Evolutionary conservation across 2,888 invertebrate species (phyloP).

Genomic region (Xylota sylvarum): DNA sequence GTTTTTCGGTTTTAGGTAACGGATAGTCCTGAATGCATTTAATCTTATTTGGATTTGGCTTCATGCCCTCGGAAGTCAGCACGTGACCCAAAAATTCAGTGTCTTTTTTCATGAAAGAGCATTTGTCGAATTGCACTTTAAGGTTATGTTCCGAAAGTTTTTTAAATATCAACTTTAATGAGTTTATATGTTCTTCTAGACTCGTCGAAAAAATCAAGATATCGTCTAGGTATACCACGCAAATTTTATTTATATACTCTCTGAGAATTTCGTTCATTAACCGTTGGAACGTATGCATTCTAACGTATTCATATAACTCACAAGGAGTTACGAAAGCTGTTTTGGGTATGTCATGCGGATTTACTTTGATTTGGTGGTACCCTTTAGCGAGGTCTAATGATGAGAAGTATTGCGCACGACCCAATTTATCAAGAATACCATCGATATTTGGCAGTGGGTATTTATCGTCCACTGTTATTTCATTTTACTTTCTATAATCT

Average conservation of each 20-base stretch:
- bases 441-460: constrained; percentile 23
- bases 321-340: constrained; percentile 4
- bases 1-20: background rate
- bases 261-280: constrained; percentile 57
- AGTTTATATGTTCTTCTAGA: constrained; percentile 56
- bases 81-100: too few relatives aligned
- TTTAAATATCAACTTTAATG: constrained; percentile 58
- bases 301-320: constrained; percentile 1
- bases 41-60: background rate
- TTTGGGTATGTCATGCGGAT: background rate
- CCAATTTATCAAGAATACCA: constrained; percentile 7
- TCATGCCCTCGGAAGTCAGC: background rate
- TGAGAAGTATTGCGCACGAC: constrained; percentile 2
- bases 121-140: constrained; percentile 69
- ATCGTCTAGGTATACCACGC: too few relatives aligned
- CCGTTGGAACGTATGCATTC: background rate
- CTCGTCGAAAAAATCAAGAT: constrained; percentile 59
- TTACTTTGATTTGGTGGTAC: constrained; percentile 17
- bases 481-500: constrained; percentile 18
- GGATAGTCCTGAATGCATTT: background rate
- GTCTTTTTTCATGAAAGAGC: constrained; percentile 12
- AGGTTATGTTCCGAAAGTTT: constrained; percentile 56
- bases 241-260: constrained; percentile 55
- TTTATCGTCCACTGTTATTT: constrained; percentile 24
- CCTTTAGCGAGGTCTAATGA: constrained; percentile 9